phyloP scores from a whole-genome alignment of 2,797 vertebrate genomes.

The Sebastes iracundus region DNA sequence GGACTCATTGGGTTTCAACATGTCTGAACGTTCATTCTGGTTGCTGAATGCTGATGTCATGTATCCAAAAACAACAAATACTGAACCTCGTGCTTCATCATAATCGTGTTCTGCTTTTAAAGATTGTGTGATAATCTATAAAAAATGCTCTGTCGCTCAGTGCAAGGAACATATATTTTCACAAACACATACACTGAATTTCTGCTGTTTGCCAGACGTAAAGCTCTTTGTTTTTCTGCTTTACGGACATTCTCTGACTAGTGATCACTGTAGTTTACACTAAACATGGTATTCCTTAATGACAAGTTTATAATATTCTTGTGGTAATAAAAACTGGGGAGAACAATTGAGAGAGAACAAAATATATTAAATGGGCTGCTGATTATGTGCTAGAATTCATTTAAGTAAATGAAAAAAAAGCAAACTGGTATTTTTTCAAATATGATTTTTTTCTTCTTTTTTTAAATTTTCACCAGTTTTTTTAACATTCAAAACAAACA shows the following conservation, averaged over 20 bases:
- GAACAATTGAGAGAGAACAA: not conserved
- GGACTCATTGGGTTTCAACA: slow-evolving; percentile 11
- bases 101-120: not conserved
- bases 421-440: not conserved
- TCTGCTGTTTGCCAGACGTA: not conserved
- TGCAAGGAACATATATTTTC: not conserved
- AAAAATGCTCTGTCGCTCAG: not conserved
- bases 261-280: not conserved
- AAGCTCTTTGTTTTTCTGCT: not conserved
- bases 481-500: not conserved
- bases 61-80: slow-evolving; percentile 23
- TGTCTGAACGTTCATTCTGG: not conserved
- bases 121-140: not conserved
- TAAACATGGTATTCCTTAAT: not conserved
- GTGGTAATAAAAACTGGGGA: not conserved
- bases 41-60: not conserved
- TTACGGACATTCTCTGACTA: not conserved
- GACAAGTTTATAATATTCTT: not conserved
- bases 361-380: not conserved
- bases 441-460: not conserved
- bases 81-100: not conserved
- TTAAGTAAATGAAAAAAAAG: not conserved
- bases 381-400: not conserved
- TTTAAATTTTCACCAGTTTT: not conserved
- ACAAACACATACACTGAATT: not conserved